These are phyloP conservation scores for Rugalucina vietnamica DNA, from an alignment of 2,888 invertebrate species.

Conservation along the genomic window DNA sequence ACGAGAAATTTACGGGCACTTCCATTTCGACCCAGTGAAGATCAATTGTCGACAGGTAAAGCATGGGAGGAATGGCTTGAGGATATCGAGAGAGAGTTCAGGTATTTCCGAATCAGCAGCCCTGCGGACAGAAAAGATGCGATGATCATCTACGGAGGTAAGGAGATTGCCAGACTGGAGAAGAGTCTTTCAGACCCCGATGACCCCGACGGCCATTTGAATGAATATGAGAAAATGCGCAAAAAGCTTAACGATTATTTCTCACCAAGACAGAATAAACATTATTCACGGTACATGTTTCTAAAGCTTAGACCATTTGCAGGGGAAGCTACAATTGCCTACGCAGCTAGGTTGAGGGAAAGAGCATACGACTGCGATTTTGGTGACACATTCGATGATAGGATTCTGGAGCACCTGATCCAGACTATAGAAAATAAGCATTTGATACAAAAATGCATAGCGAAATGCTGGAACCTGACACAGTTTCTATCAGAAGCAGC, in stretches of 20 bases:
- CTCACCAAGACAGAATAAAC: background rate
- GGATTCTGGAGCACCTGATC: constrained; percentile 18
- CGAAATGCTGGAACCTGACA: background rate
- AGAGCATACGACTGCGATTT: background rate
- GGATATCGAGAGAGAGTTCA: background rate
- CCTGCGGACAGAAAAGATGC: background rate
- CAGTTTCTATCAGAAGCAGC: constrained; percentile 6
- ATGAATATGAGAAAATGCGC: background rate
- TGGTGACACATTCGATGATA: background rate
- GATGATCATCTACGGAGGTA: background rate
- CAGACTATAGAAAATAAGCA: constrained; percentile 9
- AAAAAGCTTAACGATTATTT: background rate
- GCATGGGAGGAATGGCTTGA: constrained; percentile 9
- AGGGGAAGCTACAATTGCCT: background rate
- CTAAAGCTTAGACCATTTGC: background rate
- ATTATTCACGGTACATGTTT: background rate
- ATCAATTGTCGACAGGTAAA: background rate
- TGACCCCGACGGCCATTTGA: background rate
- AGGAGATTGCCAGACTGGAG: background rate
- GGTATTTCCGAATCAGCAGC: background rate
- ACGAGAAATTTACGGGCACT: background rate
- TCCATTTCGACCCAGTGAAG: constrained; percentile 3
- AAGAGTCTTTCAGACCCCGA: background rate
- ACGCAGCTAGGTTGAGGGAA: constrained; percentile 4
- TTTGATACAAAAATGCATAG: constrained; percentile 7